A percentile compares a stretch with the other conserved stretches of the same genome.
These are phyloP conservation scores for Cygnus olor DNA, from an alignment of 2,797 vertebrate genomes.

Conservation along the genomic window DNA sequence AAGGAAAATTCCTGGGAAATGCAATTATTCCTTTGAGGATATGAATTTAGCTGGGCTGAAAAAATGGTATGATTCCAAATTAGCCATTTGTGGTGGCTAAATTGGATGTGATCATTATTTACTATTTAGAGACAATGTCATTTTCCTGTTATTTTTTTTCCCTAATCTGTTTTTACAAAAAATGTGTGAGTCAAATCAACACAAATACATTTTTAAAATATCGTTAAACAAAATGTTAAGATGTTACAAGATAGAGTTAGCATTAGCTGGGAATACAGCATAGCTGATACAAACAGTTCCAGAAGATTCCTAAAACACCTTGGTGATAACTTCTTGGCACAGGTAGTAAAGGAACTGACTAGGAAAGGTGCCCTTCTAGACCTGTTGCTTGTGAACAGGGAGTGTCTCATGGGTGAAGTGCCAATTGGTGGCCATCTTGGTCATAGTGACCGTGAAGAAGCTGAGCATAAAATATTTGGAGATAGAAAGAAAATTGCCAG, in stretches of 20 bases:
- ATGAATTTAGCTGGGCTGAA: neutral
- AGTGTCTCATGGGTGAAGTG: too few species aligned
- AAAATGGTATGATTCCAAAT: neutral
- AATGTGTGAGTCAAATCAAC: neutral
- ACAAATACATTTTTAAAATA: neutral
- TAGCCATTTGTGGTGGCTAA: neutral
- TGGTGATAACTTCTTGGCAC: neutral
- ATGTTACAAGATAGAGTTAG: neutral
- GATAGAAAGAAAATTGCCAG: too few species aligned
- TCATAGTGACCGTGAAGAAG: too few species aligned
- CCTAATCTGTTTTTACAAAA: neutral
- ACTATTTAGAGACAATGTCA: neutral
- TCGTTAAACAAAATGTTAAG: neutral
- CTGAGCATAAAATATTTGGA: too few species aligned
- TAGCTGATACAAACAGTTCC: neutral
- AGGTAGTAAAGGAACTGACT: neutral
- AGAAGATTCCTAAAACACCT: neutral
- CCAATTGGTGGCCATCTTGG: too few species aligned
- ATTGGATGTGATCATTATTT: neutral
- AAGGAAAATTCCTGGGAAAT: neutral
- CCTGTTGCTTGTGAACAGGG: neutral
- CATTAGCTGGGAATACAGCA: neutral
- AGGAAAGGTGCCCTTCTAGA: neutral
- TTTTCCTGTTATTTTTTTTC: neutral
- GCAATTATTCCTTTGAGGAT: neutral